phyloP scores from a whole-genome alignment of 23 tunicate genomes.

The Aplidium turbinatum region DNA sequence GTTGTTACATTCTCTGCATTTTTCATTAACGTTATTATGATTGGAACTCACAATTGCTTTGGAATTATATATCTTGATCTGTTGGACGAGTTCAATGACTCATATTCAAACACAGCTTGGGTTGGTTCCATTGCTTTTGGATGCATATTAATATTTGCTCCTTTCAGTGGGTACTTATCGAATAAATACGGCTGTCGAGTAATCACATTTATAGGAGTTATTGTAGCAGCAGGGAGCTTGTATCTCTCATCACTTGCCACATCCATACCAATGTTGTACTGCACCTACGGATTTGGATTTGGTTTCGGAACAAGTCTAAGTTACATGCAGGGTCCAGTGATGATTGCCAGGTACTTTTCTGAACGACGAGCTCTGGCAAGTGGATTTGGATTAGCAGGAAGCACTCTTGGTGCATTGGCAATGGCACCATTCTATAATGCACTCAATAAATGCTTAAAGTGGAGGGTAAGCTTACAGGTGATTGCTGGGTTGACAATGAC shows the following conservation, averaged over 20 bases:
- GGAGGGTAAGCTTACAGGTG: conserved; percentile 57
- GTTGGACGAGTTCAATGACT: conserved; percentile 49
- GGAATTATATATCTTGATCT: conserved; percentile 66
- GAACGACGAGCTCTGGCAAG: conserved; percentile 75
- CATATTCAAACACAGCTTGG: conserved; percentile 63
- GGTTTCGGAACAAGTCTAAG: conserved; percentile 90
- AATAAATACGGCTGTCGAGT: conserved; percentile 62
- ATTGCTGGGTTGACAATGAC: conserved; percentile 33
- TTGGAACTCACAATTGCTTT: conserved; percentile 86
- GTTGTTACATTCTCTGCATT: conserved; percentile 64
- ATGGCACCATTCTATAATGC: conserved; percentile 66
- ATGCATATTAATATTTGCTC: conserved; percentile 78
- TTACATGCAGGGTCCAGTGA: conserved; percentile 88
- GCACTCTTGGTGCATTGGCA: conserved; percentile 67
- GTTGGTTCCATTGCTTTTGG: conserved; percentile 92
- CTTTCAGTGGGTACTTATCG: conserved; percentile 66
- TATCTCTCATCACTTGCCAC: conserved; percentile 54
- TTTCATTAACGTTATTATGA: conserved; percentile 55
- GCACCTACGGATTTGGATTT: conserved; percentile 76
- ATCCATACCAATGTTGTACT: conserved; percentile 36
- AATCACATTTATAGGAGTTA: conserved; percentile 55
- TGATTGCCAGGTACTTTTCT: conserved; percentile 83
- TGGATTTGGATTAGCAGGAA: conserved; percentile 82
- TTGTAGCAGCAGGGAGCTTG: conserved; percentile 42
- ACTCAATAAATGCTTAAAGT: conserved; percentile 26